Evolutionary conservation across 2,113 vertebrate genomes (phyloP).

Genomic region (Mobula hypostoma): DNA sequence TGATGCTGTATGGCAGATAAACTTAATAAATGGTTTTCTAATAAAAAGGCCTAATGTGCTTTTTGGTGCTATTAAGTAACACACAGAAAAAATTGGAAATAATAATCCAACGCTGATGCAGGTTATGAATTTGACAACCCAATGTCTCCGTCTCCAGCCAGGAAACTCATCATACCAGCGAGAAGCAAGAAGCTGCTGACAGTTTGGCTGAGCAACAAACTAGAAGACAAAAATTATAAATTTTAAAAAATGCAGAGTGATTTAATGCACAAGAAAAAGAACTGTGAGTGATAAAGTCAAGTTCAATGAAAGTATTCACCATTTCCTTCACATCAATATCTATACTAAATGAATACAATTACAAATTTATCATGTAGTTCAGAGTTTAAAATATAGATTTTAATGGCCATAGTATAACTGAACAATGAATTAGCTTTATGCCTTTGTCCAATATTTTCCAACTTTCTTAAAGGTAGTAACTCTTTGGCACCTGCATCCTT

Average conservation of each 20-base stretch:
- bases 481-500: not conserved
- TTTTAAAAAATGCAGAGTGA: not conserved
- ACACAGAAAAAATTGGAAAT: constrained; percentile 82
- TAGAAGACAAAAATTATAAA: constrained; percentile 46
- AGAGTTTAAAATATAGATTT: not conserved
- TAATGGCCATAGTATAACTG: not conserved
- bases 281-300: not conserved
- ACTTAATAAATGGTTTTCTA: constrained; percentile 97
- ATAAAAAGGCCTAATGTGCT: constrained; percentile 86
- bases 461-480: not conserved
- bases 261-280: not conserved
- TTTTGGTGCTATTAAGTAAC: constrained; percentile 87
- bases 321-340: not conserved
- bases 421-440: not conserved
- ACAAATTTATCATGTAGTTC: not conserved
- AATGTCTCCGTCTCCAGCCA: constrained; percentile 89
- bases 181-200: constrained; percentile 91
- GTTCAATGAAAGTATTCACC: not conserved
- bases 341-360: not conserved
- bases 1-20: constrained; percentile 98
- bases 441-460: not conserved
- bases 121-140: constrained; percentile 86
- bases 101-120: constrained; percentile 86
- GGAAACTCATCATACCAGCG: constrained; percentile 96
- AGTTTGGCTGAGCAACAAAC: constrained; percentile 98